Percentiles rank a stretch among this genome's conserved stretches.
These are phyloP conservation scores for Ceratina calcarata DNA, from an alignment of 1,140 invertebrate genomes.

Conservation along the genomic window DNA sequence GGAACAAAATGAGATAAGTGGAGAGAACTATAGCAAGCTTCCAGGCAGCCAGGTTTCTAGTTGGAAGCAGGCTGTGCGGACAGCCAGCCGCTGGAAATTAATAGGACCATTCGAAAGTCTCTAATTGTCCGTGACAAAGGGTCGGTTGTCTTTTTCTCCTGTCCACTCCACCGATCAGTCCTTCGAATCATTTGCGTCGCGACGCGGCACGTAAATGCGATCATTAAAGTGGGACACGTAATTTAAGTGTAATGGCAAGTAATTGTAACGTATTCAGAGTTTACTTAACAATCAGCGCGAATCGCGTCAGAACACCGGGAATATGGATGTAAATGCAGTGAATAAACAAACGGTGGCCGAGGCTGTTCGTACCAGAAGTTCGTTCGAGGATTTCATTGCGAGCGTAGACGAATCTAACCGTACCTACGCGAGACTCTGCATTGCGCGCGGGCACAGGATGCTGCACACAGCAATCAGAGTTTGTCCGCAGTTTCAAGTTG, in stretches of 20 bases:
- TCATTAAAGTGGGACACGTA: not conserved
- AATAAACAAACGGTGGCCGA: constrained; percentile 9
- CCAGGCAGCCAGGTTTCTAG: not conserved
- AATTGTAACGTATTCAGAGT: constrained; percentile 10
- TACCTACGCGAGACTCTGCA: not conserved
- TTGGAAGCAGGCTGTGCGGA: not conserved
- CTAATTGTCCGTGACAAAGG: constrained; percentile 31
- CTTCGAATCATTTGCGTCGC: not conserved
- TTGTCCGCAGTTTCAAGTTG: constrained; percentile 50
- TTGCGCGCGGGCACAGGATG: not conserved
- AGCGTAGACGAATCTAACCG: constrained; percentile 10
- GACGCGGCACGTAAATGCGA: not conserved
- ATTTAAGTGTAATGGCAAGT: constrained; percentile 8
- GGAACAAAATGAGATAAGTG: constrained; percentile 54
- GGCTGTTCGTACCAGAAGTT: constrained; percentile 28
- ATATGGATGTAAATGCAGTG: constrained; percentile 29
- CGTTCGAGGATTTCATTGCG: constrained; percentile 22
- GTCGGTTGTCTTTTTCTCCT: not conserved
- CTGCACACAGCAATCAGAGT: constrained; percentile 57
- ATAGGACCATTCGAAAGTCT: constrained; percentile 42
- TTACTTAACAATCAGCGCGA: not conserved
- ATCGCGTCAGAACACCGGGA: not conserved
- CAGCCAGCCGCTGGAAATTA: constrained; percentile 43
- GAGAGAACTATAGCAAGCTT: constrained; percentile 15
- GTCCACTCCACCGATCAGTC: not conserved